Conservation (phyloP, 1,140 invertebrate species). For the Hirudo medicinalis region DNA sequence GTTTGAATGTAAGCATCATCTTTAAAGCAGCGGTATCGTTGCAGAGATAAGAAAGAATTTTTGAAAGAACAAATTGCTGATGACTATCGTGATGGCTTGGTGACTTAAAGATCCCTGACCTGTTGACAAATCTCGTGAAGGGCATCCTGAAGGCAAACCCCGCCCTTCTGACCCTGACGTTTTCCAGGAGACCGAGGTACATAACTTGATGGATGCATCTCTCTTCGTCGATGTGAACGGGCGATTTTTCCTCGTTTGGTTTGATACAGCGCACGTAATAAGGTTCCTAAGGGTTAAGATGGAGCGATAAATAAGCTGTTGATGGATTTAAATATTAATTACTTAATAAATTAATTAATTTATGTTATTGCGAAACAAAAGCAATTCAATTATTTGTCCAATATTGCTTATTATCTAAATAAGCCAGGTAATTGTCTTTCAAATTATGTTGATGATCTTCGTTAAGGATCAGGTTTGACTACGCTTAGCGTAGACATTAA, state of each 20-base stretch:
- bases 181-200: constrained; percentile 82
- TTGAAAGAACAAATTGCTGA: background rate
- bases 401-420: too few species aligned
- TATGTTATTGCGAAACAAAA: background rate
- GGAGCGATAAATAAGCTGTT: background rate
- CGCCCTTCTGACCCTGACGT: constrained; percentile 80
- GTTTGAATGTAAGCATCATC: too few species aligned
- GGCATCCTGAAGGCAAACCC: constrained; percentile 80
- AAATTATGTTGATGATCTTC: background rate
- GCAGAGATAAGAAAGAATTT: too few species aligned
- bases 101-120: constrained; percentile 41
- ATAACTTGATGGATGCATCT: constrained; percentile 68
- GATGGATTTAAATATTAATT: background rate
- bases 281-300: constrained; percentile 51
- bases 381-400: background rate
- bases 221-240: constrained; percentile 57
- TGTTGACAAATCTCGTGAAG: constrained; percentile 73
- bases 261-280: constrained; percentile 92
- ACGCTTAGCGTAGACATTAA: background rate
- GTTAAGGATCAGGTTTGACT: background rate
- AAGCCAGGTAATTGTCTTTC: too few species aligned
- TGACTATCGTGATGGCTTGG: background rate
- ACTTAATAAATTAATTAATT: too few species aligned
- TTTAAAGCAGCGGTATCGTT: too few species aligned
- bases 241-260: constrained; percentile 81